Evolutionary conservation across 1,140 invertebrate genomes (phyloP).

Genomic region (Melipona quadrifasciata): DNA sequence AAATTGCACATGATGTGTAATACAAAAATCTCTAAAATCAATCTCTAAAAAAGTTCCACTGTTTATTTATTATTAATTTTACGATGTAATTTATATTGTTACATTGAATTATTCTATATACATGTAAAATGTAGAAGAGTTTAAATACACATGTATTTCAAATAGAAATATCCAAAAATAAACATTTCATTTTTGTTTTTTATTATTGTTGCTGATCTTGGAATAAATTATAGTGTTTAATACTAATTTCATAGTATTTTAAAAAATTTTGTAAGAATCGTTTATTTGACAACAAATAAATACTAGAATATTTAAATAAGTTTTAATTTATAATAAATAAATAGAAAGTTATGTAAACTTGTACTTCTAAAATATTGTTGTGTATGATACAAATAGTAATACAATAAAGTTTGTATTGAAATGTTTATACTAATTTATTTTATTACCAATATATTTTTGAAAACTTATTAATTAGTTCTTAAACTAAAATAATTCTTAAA

Average conservation of each 20-base stretch:
- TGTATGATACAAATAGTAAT: conserved; percentile 5
- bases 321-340: not conserved
- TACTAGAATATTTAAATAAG: not conserved
- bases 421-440: not conserved
- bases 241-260: not conserved
- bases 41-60: not conserved
- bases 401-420: conserved; percentile 22
- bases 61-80: not conserved
- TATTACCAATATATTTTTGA: not conserved
- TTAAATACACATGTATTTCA: not conserved
- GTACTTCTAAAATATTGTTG: conserved; percentile 3
- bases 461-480: not conserved
- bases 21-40: not conserved
- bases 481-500: not conserved
- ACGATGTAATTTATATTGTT: not conserved
- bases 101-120: not conserved
- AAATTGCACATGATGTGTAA: not conserved
- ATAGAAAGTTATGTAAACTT: conserved; percentile 1
- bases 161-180: not conserved
- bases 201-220: not conserved
- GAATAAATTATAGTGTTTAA: not conserved
- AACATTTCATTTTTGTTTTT: not conserved
- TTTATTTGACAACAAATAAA: conserved; percentile 23
- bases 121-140: not conserved
- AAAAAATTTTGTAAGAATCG: not conserved